phyloP scores from a whole-genome alignment of 2,113 vertebrate species.

The Platichthys stellatus region DNA sequence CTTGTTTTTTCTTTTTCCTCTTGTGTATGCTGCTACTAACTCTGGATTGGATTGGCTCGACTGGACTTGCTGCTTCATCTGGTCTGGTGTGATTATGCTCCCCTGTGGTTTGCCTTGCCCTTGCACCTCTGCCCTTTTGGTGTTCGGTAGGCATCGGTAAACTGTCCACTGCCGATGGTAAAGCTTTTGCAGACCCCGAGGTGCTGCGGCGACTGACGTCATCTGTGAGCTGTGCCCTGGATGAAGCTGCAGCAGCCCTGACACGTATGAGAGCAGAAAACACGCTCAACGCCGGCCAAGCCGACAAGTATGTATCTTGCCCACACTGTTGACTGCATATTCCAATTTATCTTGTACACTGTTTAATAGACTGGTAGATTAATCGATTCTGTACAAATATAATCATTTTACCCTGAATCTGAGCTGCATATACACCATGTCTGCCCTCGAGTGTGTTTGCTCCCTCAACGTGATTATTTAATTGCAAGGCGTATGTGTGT shows the following conservation, averaged over 20 bases:
- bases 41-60: conserved; percentile 80
- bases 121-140: conserved; percentile 76
- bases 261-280: conserved; percentile 99
- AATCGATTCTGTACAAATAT: background rate
- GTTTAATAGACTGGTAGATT: background rate
- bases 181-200: conserved; percentile 99
- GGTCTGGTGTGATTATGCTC: conserved; percentile 81
- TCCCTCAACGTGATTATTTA: background rate
- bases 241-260: conserved; percentile 96
- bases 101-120: conserved; percentile 80
- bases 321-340: conserved; percentile 29
- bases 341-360: conserved; percentile 2
- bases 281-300: conserved; percentile 94
- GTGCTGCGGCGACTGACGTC: conserved; percentile 97
- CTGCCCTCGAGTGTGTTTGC: background rate
- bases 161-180: conserved; percentile 99
- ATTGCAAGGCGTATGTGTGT: conserved; percentile 62
- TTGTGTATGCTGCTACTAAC: conserved; percentile 78
- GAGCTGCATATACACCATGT: background rate
- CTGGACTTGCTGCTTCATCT: conserved; percentile 78
- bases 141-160: conserved; percentile 97
- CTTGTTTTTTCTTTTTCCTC: background rate
- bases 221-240: conserved; percentile 97
- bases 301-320: conserved; percentile 94
- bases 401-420: background rate